phyloP scores from a whole-genome alignment of 2,888 invertebrate genomes.

The Dioctria linearis region DNA sequence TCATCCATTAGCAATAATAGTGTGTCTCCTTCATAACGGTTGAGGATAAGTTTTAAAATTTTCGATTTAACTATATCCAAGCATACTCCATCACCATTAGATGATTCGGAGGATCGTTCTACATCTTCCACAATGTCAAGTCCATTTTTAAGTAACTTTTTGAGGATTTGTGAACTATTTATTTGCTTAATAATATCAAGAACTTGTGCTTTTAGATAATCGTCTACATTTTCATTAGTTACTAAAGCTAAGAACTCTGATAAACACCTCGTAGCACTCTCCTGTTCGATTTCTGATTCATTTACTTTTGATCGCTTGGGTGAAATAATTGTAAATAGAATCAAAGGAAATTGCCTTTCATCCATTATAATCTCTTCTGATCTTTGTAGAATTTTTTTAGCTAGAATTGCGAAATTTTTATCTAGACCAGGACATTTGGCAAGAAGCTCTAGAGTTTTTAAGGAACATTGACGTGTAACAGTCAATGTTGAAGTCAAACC shows the following conservation, averaged over 20 bases:
- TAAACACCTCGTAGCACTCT: conserved; percentile 65
- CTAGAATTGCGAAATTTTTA: conserved; percentile 56
- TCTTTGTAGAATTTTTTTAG: conserved; percentile 65
- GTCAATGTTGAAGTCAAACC: conserved; percentile 74
- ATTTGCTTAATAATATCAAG: conserved; percentile 72
- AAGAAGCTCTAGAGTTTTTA: conserved; percentile 73
- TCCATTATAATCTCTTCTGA: conserved; percentile 78
- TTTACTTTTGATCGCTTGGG: conserved; percentile 69
- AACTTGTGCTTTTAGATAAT: conserved; percentile 72
- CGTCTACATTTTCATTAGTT: conserved; percentile 69
- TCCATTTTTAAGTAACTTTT: conserved; percentile 67
- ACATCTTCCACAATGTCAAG: conserved; percentile 63
- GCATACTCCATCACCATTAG: conserved; percentile 4
- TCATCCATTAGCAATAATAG: conserved; percentile 70
- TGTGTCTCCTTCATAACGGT: conserved; percentile 74
- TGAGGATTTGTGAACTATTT: conserved; percentile 71
- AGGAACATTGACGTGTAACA: conserved; percentile 74
- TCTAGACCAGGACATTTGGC: conserved; percentile 9
- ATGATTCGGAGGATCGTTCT: background rate
- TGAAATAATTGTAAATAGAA: conserved; percentile 76
- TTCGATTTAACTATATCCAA: conserved; percentile 73
- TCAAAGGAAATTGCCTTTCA: conserved; percentile 77
- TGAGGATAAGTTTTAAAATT: conserved; percentile 73
- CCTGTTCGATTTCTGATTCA: background rate
- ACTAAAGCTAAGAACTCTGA: conserved; percentile 64